Percentiles rank a stretch among this genome's conserved stretches.
Evolutionary conservation across 2,113 vertebrate genomes (phyloP).

Genomic region (Crotalus horridus): DNA sequence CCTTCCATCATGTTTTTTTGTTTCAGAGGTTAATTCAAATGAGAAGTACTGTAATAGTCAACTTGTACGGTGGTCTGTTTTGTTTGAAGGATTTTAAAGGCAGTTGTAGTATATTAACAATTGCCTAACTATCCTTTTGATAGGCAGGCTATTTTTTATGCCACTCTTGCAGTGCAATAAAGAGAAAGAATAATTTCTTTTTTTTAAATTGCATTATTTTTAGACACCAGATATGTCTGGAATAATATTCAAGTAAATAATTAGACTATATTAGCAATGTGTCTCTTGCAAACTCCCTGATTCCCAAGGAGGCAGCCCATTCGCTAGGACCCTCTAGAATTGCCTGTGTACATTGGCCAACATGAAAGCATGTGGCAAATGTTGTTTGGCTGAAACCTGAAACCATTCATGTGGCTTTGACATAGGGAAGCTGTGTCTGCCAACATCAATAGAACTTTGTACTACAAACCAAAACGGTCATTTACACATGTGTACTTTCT

Average conservation of each 20-base stretch:
- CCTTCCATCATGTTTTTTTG: conserved; percentile 29
- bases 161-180: conserved; percentile 68
- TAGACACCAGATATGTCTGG: conserved; percentile 81
- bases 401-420: conserved; percentile 86
- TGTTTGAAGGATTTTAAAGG: conserved; percentile 66
- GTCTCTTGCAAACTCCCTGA: conserved; percentile 80
- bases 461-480: conserved; percentile 83
- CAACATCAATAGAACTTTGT: conserved; percentile 87
- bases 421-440: conserved; percentile 77
- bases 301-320: conserved; percentile 77
- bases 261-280: conserved; percentile 82
- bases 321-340: conserved; percentile 75
- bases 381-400: conserved; percentile 82
- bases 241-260: conserved; percentile 82
- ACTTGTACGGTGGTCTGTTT: conserved; percentile 52
- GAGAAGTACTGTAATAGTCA: conserved; percentile 35
- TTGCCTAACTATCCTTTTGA: conserved; percentile 64
- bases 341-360: conserved; percentile 80
- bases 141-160: conserved; percentile 75
- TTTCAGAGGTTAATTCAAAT: conserved; percentile 46
- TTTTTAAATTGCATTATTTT: conserved; percentile 79
- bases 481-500: conserved; percentile 83
- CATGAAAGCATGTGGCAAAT: conserved; percentile 83
- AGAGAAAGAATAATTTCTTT: conserved; percentile 69
- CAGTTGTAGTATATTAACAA: conserved; percentile 56